phyloP scores from a whole-genome alignment of 2,888 invertebrate genomes.

The Uloborus plumipes region DNA sequence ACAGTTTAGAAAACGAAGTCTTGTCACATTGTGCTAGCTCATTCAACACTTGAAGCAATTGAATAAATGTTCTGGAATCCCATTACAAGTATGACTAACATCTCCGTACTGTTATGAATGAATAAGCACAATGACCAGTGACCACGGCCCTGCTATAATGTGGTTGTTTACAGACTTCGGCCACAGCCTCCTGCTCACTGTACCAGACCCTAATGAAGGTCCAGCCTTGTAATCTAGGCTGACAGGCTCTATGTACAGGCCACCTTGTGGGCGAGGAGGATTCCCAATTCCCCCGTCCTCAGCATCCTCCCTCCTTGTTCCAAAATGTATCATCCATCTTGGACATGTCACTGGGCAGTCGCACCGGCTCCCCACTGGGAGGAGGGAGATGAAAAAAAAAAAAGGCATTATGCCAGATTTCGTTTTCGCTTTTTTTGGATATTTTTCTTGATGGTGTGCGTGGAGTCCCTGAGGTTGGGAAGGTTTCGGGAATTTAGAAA shows the following conservation, averaged over 20 bases:
- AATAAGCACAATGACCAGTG: slow-evolving; percentile 4
- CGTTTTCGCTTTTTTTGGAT: too few species aligned
- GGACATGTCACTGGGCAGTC: slow-evolving; percentile 34
- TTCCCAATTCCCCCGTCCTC: background rate
- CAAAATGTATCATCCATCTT: slow-evolving; percentile 32
- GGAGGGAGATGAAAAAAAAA: slow-evolving; percentile 8
- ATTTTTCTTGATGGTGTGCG: too few species aligned
- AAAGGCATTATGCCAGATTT: background rate
- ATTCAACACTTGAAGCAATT: too few species aligned
- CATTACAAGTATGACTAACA: too few species aligned
- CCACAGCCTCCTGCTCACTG: background rate
- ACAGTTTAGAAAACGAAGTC: too few species aligned
- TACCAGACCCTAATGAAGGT: slow-evolving; percentile 18
- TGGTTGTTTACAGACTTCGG: slow-evolving; percentile 9
- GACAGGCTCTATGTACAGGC: slow-evolving; percentile 34
- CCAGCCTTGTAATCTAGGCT: slow-evolving; percentile 33
- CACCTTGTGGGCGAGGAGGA: slow-evolving; percentile 11
- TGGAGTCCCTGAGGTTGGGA: too few species aligned
- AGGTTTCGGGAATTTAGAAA: too few species aligned
- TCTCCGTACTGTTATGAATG: slow-evolving; percentile 19
- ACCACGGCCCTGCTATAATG: background rate
- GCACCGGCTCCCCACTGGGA: slow-evolving; percentile 30
- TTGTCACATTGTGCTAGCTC: too few species aligned
- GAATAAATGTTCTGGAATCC: too few species aligned
- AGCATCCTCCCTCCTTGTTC: slow-evolving; percentile 25